Evolutionary conservation across 2,113 vertebrate species (phyloP), one percentile per base, ranked within the genome.

Genomic region (Naja naja): DNA sequence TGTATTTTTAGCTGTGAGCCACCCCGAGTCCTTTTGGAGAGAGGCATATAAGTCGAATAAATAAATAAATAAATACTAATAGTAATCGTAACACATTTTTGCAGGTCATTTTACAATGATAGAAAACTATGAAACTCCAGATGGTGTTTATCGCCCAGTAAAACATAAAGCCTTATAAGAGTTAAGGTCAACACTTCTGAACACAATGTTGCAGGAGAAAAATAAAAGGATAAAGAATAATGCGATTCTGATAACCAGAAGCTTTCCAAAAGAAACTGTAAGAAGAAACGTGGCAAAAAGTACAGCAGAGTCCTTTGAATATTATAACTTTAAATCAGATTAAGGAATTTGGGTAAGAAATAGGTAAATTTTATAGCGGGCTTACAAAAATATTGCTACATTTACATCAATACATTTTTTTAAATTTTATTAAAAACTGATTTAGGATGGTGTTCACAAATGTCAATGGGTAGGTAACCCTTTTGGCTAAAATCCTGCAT

Each of bases 241-340:
- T 93, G 54, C 18, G 34, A 93, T 45, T 90, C 9, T 47, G 91
- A 88, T 47, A 95, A 92, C 94, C 90, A 91, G 95, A 94, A 88
- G 34, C 22, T 88, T 88, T 30, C 58, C 6, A 88, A 69, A 54
- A 49, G 49, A 88, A 88, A 53, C 23, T 43, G 30, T 54, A 88
- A 54, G 27, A 52, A 25, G 14, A 69, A 88, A 43, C 12, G 20
- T 45, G 53, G 12, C 22, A 91, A 25, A 85, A 23, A 47, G 14
- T 18, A 27, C 30, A 89, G 45, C 49, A 39, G 58, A 58, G 49
- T 88, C 49, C 56, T 91, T 54, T 22, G 45, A 55, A 88, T 89
- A 69, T 69, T n/a, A n/a, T n/a, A 12, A 6, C 86, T 88, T 92
- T 88, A 92, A 54, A 92, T 92, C 87, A 45, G 86, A 88, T 92